Conservation (phyloP, 2,888 invertebrate species). For the Aporophyla nigra region DNA sequence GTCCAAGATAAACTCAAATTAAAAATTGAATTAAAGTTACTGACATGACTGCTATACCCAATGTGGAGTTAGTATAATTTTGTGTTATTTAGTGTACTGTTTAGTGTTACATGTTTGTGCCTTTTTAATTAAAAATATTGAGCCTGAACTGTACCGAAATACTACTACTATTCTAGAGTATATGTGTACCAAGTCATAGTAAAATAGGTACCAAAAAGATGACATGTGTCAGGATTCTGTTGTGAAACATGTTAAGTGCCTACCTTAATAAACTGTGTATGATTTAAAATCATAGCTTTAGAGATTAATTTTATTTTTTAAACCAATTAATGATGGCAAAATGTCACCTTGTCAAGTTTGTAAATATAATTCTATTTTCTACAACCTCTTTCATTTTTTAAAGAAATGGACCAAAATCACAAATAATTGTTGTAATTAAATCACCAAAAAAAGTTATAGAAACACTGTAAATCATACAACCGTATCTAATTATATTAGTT, state of each 20-base stretch:
- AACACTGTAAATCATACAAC: conserved; percentile 89
- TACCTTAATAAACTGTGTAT: conserved; percentile 6
- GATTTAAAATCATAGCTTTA: conserved; percentile 50
- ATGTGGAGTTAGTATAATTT: not conserved
- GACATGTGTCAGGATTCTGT: not conserved
- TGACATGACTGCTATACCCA: not conserved
- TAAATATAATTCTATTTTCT: conserved; percentile 72
- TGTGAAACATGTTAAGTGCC: not conserved
- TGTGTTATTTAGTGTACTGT: not conserved
- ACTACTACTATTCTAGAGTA: no score
- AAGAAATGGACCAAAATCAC: conserved; percentile 74
- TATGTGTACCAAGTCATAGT: no score
- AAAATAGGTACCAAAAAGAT: not conserved
- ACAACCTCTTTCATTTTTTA: conserved; percentile 72
- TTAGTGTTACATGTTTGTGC: not conserved
- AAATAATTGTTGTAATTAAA: conserved; percentile 81
- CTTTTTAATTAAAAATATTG: not conserved
- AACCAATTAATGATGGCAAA: conserved; percentile 43
- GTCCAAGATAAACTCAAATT: not conserved
- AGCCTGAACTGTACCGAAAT: not conserved
- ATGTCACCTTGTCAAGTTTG: conserved; percentile 51
- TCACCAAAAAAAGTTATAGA: conserved; percentile 82
- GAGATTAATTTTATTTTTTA: conserved; percentile 51
- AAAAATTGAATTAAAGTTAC: not conserved
- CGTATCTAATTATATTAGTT: conserved; percentile 84